Evolutionary conservation across 2,888 invertebrate genomes (phyloP).

Genomic region (Malthinus seriepunctatus): DNA sequence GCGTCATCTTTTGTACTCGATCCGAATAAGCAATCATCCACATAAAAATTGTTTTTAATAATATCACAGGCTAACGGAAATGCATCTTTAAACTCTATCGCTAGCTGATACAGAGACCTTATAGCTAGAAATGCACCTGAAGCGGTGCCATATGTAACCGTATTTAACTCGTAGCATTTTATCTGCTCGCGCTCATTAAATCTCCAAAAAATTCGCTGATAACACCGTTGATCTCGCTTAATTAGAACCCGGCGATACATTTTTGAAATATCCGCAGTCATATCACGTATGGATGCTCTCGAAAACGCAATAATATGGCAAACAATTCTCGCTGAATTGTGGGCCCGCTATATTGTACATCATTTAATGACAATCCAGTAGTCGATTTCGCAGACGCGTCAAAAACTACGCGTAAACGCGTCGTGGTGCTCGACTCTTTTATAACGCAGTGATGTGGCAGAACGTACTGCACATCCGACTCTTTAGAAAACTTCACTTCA

Average conservation of each 20-base stretch:
- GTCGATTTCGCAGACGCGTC: slow-evolving; percentile 21
- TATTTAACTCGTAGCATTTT: slow-evolving; percentile 27
- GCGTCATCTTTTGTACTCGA: neutral
- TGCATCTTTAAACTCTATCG: slow-evolving; percentile 16
- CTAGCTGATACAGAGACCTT: slow-evolving; percentile 29
- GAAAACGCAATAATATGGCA: slow-evolving; percentile 37
- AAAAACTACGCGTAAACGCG: slow-evolving; percentile 28
- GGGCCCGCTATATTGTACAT: slow-evolving; percentile 17
- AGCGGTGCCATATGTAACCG: slow-evolving; percentile 34
- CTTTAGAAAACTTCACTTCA: too few species aligned
- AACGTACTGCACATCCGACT: too few species aligned
- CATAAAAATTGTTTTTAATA: slow-evolving; percentile 29
- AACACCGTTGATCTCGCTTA: slow-evolving; percentile 28
- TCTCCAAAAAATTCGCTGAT: slow-evolving; percentile 36
- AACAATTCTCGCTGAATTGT: slow-evolving; percentile 34
- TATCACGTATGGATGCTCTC: slow-evolving; percentile 33
- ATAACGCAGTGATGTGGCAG: slow-evolving; percentile 30
- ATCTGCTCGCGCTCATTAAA: slow-evolving; percentile 16
- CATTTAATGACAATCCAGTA: slow-evolving; percentile 25
- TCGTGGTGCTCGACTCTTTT: slow-evolving; percentile 23
- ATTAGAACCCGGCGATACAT: slow-evolving; percentile 41
- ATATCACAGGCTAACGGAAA: slow-evolving; percentile 27
- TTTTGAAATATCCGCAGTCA: slow-evolving; percentile 38
- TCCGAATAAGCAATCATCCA: slow-evolving; percentile 31
- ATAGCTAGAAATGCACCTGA: slow-evolving; percentile 34